Base-by-base conservation (phyloP, 2,888 invertebrate genomes). In the Lucinisca nassula region DNA sequence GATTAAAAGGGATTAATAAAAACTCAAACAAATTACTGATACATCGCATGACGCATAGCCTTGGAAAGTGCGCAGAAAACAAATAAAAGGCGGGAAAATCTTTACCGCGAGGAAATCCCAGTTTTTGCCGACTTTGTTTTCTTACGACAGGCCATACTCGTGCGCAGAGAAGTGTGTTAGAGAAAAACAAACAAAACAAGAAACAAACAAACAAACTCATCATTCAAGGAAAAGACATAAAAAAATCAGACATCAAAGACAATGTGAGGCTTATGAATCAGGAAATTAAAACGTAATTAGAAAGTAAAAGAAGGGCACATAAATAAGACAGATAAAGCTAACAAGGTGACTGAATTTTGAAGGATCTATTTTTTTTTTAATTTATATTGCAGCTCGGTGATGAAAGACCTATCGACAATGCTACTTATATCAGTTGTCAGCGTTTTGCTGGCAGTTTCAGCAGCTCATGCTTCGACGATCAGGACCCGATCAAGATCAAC, bases 381-480 rank as follows among this genome's bases (percentile, higher is more conserved):
- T 45, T 12, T 45, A 12, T 45, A 12, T 45, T 45, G 17, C 67
- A 67, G 67, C 67, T 67, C 67, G 30, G 35, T 67, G 35, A 67
- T 67, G 67, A 67, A 67, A 35, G 67, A 67, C 35, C 35, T 67
- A 67, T 35, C 35, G 67, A 67, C 67, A 67, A 67, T 32, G 30
- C 2, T 67, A 6, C 67, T 30, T 10, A 8, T 67, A 4, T 32
- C 67, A 67, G 67, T 17, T 4, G 35, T 67, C 67, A 21, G 67
- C 35, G 2, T 67, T 35, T 35, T 67, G 67, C 17, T 67, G 67
- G 21, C 67, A 17, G 17, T 67, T 12, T 35, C 67, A 21, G 32
- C 17, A 1, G 30, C 67, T 30, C 67, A 35, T 35, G 67, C 67
- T 30, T 32, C 67, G 6, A 35, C 67, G 0, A 32, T 67, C 35